Base-by-base conservation (phyloP, 2,888 invertebrate genomes). In the Automeris io region DNA sequence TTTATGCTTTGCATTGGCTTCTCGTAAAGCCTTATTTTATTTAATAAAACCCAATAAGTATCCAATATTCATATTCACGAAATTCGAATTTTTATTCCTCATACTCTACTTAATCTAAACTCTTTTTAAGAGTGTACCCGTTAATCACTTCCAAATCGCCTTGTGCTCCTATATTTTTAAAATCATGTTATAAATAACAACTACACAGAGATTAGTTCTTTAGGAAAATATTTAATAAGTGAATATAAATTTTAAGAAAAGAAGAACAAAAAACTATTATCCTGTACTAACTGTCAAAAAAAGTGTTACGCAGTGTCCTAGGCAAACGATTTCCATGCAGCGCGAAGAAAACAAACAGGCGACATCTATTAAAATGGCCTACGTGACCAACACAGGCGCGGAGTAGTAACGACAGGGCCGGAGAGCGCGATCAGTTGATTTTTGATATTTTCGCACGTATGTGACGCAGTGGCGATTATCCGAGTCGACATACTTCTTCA, bases 41-140 rank as follows among this genome's bases (percentile, higher is more conserved):
- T 35, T 32, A 37, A 37, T 34, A 42, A 40, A 43, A 42, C 40
- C 19, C 11, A 16, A 26, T 26, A 33, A 13, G 18, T 33, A 25
- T 9, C 19, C 19, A 24, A 18, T 29, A 13, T 8, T 34, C 5
- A 33, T 47, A 48, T 49, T 41, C 46, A 46, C 45, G 45, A 54
- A 54, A 57, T 58, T 60, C 56, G 49, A 47, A 21, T 19, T 35
- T 43, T 42, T 32, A 39, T 43, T 43, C 40, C 39, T 49, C 54
- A 48, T 52, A 58, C 45, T 47, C 51, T 61, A 49, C 58, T 63
- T 59, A 66, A 34, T 42, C 54, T 70, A 69, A 19, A 61, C 70
- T 65, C 69, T 72, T 70, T 50, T 51, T 54, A 68, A 70, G 71
- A 72, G 71, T 54, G 51, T 62, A 70, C 66, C 65, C 63, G 65